Base-by-base conservation (phyloP, 2,113 vertebrate genomes). In the Fregetta grallaria region DNA sequence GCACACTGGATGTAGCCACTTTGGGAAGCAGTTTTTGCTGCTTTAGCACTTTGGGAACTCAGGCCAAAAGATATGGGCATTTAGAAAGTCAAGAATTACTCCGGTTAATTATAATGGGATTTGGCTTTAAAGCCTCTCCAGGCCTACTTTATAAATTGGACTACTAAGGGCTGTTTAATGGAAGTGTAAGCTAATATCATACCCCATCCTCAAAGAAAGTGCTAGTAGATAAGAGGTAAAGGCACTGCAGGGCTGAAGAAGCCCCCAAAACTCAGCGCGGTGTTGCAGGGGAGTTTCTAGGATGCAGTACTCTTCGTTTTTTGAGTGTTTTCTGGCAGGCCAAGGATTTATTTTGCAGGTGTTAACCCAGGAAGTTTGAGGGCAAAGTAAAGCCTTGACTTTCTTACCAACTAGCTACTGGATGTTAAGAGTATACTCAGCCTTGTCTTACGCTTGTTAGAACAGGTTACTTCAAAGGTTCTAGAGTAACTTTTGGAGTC, bases 241-340 rank as follows among this genome's bases (percentile, higher is more conserved):
- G 18, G 17, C 1, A 0, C 15, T 40, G 15, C 21, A 45, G 44
- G 32, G 34, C 63, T 72, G 42, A 88, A 90, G 17, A 77, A 76
- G 11, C 1, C 4, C 7, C 1, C 9, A 16, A 32, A 78, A n/a
- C 6, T 30, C 18, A n/a, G 3, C 21, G 13, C 2, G 44, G 6
- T 47, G 9, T 65, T 78, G 34, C 9, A 38, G 13, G 45, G 13
- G 6, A 58, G 14, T 68, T 10, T 65, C 29, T 58, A 73, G 17
- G 10, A 59, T 10, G 62, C 3, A 20, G 10, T 11, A 45, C 19
- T 23, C n/a, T 61, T 67, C 3, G 0, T 18, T 53, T 62, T 53
- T 20, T 74, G 38, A 55, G 7, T 15, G 40, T 53, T 84, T 86
- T 83, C 45, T 83, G 49, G 7, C 47, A 73, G 26, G 21, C 14